These are phyloP conservation scores for Litoditis marina DNA, from an alignment of 2,888 invertebrate species.

Conservation along the genomic window DNA sequence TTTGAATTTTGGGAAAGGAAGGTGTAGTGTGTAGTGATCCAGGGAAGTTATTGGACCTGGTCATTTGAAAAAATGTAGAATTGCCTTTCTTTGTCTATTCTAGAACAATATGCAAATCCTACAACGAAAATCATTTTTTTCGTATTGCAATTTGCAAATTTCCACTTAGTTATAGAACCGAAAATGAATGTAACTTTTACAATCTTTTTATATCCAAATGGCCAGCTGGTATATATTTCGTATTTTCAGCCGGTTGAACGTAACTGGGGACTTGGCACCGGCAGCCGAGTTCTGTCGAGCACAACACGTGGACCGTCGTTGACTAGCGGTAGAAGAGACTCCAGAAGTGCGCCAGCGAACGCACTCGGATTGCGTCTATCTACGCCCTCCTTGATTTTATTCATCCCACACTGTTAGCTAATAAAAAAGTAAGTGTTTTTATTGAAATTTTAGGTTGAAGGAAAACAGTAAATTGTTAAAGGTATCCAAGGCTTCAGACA, in stretches of 20 bases:
- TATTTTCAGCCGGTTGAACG: constrained; percentile 36
- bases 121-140: too few relatives aligned
- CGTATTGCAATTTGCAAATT: too few relatives aligned
- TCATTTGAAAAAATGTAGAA: too few relatives aligned
- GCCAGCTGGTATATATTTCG: neutral
- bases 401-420: neutral
- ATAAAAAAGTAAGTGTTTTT: neutral
- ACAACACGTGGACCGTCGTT: constrained; percentile 49
- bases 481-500: too few relatives aligned
- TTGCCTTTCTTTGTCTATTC: too few relatives aligned
- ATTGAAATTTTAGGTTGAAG: neutral
- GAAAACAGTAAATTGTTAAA: too few relatives aligned
- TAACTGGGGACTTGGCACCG: constrained; percentile 36
- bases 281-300: constrained; percentile 56
- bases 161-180: too few relatives aligned
- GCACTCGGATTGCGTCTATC: constrained; percentile 32
- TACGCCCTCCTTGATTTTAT: constrained; percentile 40
- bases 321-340: constrained; percentile 47
- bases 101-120: too few relatives aligned
- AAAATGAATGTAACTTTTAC: too few relatives aligned
- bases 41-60: neutral
- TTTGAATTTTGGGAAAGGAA: neutral
- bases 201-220: too few relatives aligned
- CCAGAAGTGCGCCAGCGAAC: constrained; percentile 23
- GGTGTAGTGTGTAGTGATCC: neutral